These are phyloP conservation scores for Phragmatobia fuliginosa DNA, from an alignment of 2,888 invertebrate species.

Conservation along the genomic window DNA sequence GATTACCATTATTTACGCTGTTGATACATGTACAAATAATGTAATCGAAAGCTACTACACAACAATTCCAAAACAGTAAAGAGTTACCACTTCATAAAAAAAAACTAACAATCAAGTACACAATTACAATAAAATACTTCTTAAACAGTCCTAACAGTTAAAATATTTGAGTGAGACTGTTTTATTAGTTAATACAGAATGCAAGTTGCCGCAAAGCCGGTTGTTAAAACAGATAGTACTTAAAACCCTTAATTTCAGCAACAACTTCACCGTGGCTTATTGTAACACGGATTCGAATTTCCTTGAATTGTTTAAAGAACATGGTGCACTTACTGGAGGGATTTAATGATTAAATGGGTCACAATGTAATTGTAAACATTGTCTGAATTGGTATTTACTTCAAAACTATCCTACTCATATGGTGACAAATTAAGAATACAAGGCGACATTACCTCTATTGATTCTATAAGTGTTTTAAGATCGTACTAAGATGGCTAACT, in stretches of 20 bases:
- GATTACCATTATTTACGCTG: too few relatives aligned
- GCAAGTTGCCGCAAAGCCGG: slow-evolving; percentile 33
- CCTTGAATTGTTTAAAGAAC: slow-evolving; percentile 19
- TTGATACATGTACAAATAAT: too few relatives aligned
- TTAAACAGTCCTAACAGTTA: slow-evolving; percentile 27
- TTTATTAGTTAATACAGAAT: slow-evolving; percentile 47
- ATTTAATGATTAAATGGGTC: slow-evolving; percentile 5
- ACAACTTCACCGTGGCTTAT: slow-evolving; percentile 39
- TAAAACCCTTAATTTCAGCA: slow-evolving; percentile 33
- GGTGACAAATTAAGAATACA: too few relatives aligned
- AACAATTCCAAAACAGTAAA: not conserved
- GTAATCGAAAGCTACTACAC: too few relatives aligned
- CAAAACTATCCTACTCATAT: too few relatives aligned
- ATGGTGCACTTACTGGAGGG: slow-evolving; percentile 3
- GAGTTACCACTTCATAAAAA: not conserved
- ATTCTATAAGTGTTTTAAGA: too few relatives aligned
- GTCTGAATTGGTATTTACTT: too few relatives aligned
- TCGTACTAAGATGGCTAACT: too few relatives aligned
- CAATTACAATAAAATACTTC: not conserved
- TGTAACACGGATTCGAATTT: slow-evolving; percentile 41
- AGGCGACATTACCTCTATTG: too few relatives aligned
- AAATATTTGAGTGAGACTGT: slow-evolving; percentile 20
- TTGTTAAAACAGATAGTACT: slow-evolving; percentile 48
- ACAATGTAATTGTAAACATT: too few relatives aligned
- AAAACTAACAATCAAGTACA: not conserved